A percentile compares a stretch with the other conserved stretches of the same genome.
Evolutionary conservation across 1,140 invertebrate genomes (phyloP).

Genomic region (Macrobrachium nipponense): DNA sequence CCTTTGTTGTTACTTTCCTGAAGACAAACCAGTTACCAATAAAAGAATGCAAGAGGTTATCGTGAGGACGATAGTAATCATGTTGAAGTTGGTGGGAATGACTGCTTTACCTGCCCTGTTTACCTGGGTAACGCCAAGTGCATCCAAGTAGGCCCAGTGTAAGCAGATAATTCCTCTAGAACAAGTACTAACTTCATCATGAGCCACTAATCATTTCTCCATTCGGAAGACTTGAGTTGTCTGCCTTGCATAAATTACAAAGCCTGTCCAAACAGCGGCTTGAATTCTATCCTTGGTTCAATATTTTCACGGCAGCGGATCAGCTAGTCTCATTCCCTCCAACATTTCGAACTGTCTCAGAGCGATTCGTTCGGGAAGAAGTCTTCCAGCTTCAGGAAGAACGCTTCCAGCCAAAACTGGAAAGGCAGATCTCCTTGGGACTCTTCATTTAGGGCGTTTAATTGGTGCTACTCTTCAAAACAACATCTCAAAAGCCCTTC

Average conservation of each 20-base stretch:
- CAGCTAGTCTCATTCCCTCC: neutral
- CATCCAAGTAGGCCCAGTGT: slow-evolving; percentile 14
- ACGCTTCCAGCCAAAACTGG: too few species aligned
- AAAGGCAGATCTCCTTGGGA: too few species aligned
- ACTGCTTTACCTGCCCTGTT: neutral
- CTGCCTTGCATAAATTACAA: slow-evolving; percentile 30
- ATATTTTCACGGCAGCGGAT: neutral
- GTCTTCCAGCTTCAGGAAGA: too few species aligned
- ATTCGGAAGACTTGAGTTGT: slow-evolving; percentile 28
- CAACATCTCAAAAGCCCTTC: too few species aligned
- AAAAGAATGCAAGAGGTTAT: too few species aligned
- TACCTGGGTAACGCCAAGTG: slow-evolving; percentile 4
- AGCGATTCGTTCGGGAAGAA: too few species aligned
- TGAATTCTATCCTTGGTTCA: neutral
- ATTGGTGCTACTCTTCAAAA: too few species aligned
- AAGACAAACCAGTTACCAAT: too few species aligned
- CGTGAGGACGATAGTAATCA: too few species aligned
- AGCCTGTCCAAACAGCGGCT: slow-evolving; percentile 24
- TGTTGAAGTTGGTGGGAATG: too few species aligned
- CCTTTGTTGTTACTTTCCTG: too few species aligned
- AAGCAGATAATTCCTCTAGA: slow-evolving; percentile 30
- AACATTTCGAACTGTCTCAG: neutral
- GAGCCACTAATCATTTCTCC: slow-evolving; percentile 26
- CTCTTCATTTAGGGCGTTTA: too few species aligned
- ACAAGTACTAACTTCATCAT: slow-evolving; percentile 13